A percentile compares a stretch with the other conserved stretches of the same genome.
phyloP scores from a whole-genome alignment of 2,797 vertebrate species.

The Catharus ustulatus region DNA sequence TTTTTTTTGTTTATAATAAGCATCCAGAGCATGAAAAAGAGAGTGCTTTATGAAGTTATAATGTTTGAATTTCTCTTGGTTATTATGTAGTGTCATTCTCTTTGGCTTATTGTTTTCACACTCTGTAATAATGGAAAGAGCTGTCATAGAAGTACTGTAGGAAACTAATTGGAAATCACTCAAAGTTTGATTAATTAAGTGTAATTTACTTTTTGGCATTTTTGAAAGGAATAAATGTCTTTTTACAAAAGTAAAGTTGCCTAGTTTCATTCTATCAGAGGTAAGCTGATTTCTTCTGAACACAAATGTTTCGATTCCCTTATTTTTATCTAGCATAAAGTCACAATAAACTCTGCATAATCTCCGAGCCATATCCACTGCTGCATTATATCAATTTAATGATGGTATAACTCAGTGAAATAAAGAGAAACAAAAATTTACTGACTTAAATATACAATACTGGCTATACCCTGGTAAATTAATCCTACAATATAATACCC shows the following conservation, averaged over 20 bases:
- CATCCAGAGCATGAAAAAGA: neutral
- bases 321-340: conserved; percentile 13
- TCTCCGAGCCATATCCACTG: neutral
- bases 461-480: neutral
- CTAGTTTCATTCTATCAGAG: neutral
- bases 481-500: neutral
- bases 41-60: neutral
- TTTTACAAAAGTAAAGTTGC: neutral
- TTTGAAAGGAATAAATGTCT: conserved; percentile 38
- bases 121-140: conserved; percentile 43
- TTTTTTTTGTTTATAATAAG: neutral
- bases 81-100: conserved; percentile 6
- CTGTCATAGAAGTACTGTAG: conserved; percentile 46
- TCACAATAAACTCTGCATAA: neutral
- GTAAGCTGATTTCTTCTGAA: conserved; percentile 3
- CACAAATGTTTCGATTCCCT: neutral
- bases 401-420: neutral
- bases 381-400: conserved; percentile 4
- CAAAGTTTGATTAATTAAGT: conserved; percentile 60
- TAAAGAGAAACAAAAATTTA: conserved; percentile 3
- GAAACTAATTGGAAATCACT: conserved; percentile 66
- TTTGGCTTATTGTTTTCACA: conserved; percentile 44
- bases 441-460: neutral
- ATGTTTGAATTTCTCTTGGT: neutral
- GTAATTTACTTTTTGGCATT: conserved; percentile 49